These are phyloP conservation scores for Aegithalos caudatus DNA, from an alignment of 2,113 vertebrate genomes.

Conservation along the genomic window DNA sequence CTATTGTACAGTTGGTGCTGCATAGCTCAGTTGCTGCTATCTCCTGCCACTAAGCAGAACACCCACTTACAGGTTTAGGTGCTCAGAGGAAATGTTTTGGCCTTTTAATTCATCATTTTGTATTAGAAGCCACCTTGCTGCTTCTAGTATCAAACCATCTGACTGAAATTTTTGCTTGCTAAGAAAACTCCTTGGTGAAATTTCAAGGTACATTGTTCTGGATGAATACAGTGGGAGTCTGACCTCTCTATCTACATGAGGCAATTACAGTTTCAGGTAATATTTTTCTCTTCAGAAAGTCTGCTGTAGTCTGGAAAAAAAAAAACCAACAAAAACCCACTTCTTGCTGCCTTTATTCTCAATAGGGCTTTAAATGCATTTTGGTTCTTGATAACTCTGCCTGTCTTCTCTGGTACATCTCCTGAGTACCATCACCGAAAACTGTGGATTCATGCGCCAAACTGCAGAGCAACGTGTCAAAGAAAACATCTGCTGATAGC, in stretches of 20 bases:
- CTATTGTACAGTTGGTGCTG: not conserved
- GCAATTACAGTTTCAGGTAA: not conserved
- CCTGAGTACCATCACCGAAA: conserved; percentile 5
- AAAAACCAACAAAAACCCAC: too few species aligned
- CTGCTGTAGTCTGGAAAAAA: not conserved
- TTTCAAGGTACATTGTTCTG: conserved; percentile 7
- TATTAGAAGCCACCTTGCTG: not conserved
- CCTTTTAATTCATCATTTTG: not conserved
- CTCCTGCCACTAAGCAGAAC: not conserved
- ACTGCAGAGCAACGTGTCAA: conserved; percentile 52
- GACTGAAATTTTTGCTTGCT: not conserved
- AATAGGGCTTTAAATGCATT: not conserved
- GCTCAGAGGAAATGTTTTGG: not conserved
- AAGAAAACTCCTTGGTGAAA: not conserved
- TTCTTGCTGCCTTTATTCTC: not conserved
- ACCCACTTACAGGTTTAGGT: not conserved
- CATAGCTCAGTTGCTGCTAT: conserved; percentile 2
- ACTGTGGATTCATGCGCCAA: conserved; percentile 30
- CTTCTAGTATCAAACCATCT: not conserved
- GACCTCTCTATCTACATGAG: not conserved
- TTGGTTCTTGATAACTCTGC: not conserved
- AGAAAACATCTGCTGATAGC: conserved; percentile 37
- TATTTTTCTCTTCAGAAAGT: not conserved
- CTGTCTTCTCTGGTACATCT: conserved; percentile 4
- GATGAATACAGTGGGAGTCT: not conserved